Conservation (phyloP, 1,140 invertebrate genomes). For the Tribolium castaneum region DNA sequence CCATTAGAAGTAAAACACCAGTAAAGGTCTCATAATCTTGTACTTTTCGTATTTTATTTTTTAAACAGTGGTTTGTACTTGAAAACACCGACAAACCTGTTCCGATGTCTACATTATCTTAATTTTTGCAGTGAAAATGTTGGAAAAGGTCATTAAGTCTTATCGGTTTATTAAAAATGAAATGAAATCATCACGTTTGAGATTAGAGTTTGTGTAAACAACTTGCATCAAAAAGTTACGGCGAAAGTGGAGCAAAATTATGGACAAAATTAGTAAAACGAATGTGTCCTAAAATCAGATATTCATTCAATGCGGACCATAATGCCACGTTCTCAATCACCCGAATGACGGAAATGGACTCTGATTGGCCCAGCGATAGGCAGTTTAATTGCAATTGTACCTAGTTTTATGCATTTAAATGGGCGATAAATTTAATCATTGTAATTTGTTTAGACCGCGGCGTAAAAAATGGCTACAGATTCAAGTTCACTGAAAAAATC, state of each 20-base stretch:
- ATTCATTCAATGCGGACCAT: background rate
- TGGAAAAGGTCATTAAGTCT: background rate
- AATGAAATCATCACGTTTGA: background rate
- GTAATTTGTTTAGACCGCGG: no score
- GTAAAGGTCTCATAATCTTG: no score
- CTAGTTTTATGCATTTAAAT: no score
- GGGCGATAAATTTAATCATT: no score
- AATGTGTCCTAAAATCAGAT: background rate
- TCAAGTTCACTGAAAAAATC: no score
- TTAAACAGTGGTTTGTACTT: no score
- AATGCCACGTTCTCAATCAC: background rate
- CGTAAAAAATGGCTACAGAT: no score
- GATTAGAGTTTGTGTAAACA: background rate
- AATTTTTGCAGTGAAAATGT: background rate
- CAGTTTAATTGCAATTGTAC: no score
- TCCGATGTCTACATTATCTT: background rate
- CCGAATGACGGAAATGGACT: no score
- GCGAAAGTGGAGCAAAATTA: background rate
- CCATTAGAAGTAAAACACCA: no score
- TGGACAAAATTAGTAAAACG: background rate
- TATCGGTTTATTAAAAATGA: background rate
- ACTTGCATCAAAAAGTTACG: background rate
- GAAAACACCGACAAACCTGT: background rate
- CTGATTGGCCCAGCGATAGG: no score
- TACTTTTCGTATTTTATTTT: no score